Evolutionary conservation across 2,113 vertebrate species (phyloP), one percentile per base, ranked within the genome.

Genomic region (Bubo blakistoni): DNA sequence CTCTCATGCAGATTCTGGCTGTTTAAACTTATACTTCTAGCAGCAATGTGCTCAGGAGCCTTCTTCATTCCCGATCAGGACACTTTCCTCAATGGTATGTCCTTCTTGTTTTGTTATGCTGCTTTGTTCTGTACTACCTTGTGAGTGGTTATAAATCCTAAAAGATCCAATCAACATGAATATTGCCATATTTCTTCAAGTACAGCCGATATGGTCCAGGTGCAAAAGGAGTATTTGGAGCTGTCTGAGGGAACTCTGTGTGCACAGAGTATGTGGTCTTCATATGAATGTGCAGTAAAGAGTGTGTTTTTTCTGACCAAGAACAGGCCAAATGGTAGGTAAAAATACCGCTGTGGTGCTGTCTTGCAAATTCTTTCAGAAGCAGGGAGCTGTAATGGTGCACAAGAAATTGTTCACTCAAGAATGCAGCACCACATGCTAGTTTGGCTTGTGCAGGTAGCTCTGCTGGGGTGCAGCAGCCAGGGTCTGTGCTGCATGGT

Each of bases 61-160:
- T 99, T 99, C 98, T 99, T 99, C 97, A 97, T 99, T 85, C 99
- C 99, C 1, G 97, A 99, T 46, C 98, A 99, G 96, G 98, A 99
- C 65, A 99, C 97, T 61, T 99, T 99, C 96, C 98, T 99, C 72
- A 97, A 99, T 97, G 99, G 99, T 99, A 99, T 0, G 40, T 51
- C 32, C 30, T 86, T 63, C 40, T 49, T 72, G 17, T 61, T 86
- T 69, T 52, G 16, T 62, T 81, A 7, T 4, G 4, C 18, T 76
- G 26, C 66, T 65, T 73, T 0, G 0, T 88, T 88, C 18, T 52
- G 21, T 54, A 11, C 21, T 63, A 2, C 34, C 46, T n/a, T 40
- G 34, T 65, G 30, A 12, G 13, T 79, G 12, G 7, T 69, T 69
- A 16, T 30, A 89, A 69, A 42, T 57, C 26, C 0, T 5, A 16